These are phyloP conservation scores for Atrichornis clamosus DNA, from an alignment of 2,113 vertebrate genomes.

Conservation along the genomic window DNA sequence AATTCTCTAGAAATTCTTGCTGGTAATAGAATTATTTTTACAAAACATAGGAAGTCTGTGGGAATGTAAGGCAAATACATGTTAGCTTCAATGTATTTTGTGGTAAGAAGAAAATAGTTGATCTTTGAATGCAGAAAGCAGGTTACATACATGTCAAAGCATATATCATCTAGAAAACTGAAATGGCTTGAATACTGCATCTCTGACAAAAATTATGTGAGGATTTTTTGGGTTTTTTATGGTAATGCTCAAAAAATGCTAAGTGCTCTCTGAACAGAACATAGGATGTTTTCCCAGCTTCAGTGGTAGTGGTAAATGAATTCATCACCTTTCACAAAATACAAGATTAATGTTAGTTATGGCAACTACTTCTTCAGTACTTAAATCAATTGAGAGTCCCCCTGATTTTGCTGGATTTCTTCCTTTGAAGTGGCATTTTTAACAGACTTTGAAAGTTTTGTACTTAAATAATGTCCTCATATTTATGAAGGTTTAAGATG, in stretches of 20 bases:
- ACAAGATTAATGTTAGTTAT: background rate
- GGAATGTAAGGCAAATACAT: background rate
- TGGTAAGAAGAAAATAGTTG: background rate
- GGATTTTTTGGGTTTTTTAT: background rate
- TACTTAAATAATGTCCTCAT: background rate
- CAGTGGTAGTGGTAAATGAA: background rate
- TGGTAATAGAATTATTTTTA: constrained; percentile 74
- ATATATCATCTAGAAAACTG: background rate
- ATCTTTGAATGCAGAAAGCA: background rate
- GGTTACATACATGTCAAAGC: background rate
- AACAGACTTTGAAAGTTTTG: background rate
- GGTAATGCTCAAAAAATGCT: background rate
- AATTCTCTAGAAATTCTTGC: constrained; percentile 92
- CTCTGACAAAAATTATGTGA: background rate
- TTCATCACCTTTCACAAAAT: background rate
- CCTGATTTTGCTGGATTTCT: background rate
- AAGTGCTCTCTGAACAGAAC: background rate
- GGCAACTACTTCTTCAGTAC: background rate
- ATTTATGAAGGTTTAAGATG: background rate
- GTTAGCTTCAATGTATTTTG: background rate
- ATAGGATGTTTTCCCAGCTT: background rate
- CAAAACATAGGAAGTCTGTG: background rate
- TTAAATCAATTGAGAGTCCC: background rate
- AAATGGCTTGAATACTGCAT: background rate
- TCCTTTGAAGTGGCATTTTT: background rate